phyloP scores from a whole-genome alignment of 2,113 vertebrate species.

The Hippocampus comes region DNA sequence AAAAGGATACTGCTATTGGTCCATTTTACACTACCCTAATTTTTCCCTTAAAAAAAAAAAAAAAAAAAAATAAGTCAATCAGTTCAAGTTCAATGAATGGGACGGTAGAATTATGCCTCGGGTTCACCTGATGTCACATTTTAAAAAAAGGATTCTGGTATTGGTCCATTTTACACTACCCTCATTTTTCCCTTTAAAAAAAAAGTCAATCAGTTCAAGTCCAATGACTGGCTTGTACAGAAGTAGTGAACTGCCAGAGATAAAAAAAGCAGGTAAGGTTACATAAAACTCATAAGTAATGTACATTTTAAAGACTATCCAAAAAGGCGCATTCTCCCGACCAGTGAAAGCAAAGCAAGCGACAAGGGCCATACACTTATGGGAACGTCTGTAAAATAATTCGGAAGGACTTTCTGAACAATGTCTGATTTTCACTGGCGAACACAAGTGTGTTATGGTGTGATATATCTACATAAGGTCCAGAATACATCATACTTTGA shows the following conservation, averaged over 20 bases:
- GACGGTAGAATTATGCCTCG: conserved; percentile 27
- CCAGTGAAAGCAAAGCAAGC: neutral
- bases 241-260: neutral
- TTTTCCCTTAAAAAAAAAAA: no score
- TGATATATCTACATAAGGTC: neutral
- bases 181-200: no score
- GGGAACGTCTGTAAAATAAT: neutral
- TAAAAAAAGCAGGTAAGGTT: neutral
- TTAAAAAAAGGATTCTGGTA: no score
- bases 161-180: no score
- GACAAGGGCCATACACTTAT: neutral
- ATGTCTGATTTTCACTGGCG: neutral
- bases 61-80: no score
- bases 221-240: neutral
- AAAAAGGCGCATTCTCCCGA: neutral
- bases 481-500: neutral
- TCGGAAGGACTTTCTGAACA: neutral
- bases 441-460: neutral
- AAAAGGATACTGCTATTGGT: no score
- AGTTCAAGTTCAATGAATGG: no score
- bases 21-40: no score
- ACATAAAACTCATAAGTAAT: neutral
- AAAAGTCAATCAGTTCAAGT: neutral
- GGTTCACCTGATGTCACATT: conserved; percentile 4
- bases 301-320: neutral